A percentile compares a stretch with the other conserved stretches of the same genome.
These are phyloP conservation scores for Zosterops pallidus DNA, from an alignment of 2,113 vertebrate genomes.

Conservation along the genomic window DNA sequence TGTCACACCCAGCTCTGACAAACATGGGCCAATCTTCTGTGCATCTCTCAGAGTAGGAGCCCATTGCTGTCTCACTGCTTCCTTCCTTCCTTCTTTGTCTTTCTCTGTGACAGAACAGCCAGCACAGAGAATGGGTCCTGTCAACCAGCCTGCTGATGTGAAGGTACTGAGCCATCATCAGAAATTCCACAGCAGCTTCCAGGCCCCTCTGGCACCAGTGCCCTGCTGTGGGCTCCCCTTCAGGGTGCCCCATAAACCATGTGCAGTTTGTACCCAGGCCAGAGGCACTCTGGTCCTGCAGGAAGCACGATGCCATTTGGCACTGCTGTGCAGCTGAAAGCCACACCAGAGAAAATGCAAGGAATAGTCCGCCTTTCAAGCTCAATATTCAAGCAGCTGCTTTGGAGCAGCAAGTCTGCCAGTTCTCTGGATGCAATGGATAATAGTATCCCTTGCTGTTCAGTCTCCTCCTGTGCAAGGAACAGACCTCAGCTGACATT, in stretches of 20 bases:
- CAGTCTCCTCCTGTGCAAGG: background rate
- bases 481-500: background rate
- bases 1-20: background rate
- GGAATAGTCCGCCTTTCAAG: background rate
- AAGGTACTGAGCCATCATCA: accelerated
- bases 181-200: background rate
- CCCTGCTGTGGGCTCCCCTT: background rate
- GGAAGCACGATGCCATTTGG: background rate
- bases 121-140: background rate
- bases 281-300: accelerated
- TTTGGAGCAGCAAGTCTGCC: background rate
- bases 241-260: accelerated
- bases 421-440: background rate
- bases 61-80: background rate
- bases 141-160: background rate
- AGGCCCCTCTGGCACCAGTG: background rate
- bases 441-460: background rate
- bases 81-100: background rate
- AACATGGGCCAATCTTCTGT: background rate
- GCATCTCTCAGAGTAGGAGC: background rate
- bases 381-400: background rate
- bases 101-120: background rate
- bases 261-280: background rate
- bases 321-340: background rate
- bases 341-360: background rate